Base-by-base conservation (phyloP, 2,113 vertebrate species). In the Castor canadensis region DNA sequence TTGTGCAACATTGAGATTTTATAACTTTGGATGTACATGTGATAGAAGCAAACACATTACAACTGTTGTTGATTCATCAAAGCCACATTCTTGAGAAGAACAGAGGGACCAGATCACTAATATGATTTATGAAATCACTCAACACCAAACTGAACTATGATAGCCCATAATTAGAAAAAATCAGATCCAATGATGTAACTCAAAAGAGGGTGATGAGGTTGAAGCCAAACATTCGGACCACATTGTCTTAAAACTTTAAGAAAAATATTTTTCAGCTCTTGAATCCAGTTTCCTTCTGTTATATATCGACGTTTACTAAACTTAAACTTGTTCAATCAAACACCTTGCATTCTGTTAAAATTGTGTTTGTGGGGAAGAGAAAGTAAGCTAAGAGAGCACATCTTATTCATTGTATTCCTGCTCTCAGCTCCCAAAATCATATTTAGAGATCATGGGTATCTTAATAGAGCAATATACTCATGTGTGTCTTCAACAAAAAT, bases 31-130 rank as follows among this genome's bases (percentile, higher is more conserved):
- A 96, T 95, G 52, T 96, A 95, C 88, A 75, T 87, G 92, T 91
- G 95, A 92, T 85, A 81, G 88, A 96, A 89, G 67, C 88, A 95
- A 95, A 93, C 54, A 87, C 6, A 16, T 94, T 91, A 86, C 89
- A 95, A 96, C 71, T 76, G 30, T 71, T 95, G 87, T 87, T 96
- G 92, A 54, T 54, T 95, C 94, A 96, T 96, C 95, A 96, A 96
- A 97, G 77, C 67, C 95, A 97, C 97, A 96, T 97, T 97, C 94
- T 96, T 96, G 96, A 72, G 81, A 96, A 85, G 87, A 96, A 94
- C 90, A 96, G 92, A 96, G 86, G 81, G 77, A 95, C 85, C 81
- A 95, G 93, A 83, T 96, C 90, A 45, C 92, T 77, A 96, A 87
- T 64, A 84, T 96, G 91, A 96, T 95, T 97, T 96, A 94, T 94